These are phyloP conservation scores for Mastomys natalensis DNA, from an alignment of 2,113 vertebrate genomes.

Conservation along the genomic window DNA sequence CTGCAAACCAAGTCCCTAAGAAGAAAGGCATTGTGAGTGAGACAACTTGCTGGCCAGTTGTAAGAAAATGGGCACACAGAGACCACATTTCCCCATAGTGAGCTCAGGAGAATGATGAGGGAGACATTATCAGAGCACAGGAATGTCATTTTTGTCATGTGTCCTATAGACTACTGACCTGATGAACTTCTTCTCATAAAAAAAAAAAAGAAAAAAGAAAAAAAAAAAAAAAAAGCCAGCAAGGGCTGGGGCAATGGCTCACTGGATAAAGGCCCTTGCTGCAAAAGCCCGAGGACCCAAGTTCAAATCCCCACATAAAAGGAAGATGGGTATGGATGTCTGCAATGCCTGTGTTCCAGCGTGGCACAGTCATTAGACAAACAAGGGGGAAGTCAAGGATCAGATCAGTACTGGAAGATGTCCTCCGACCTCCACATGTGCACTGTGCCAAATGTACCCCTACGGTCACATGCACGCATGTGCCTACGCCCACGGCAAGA, in stretches of 20 bases:
- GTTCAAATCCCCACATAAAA: neutral
- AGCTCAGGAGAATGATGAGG: fast-evolving
- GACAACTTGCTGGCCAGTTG: neutral
- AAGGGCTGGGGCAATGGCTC: neutral
- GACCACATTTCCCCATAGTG: neutral
- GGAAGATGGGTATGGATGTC: neutral
- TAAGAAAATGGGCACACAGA: neutral
- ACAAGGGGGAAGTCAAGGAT: neutral
- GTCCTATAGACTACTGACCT: neutral
- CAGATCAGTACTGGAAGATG: too few species aligned
- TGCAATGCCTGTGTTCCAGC: neutral
- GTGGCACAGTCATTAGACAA: neutral
- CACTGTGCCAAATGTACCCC: too few species aligned
- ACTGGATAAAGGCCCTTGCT: neutral
- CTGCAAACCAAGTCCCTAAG: neutral
- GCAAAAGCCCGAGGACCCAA: neutral
- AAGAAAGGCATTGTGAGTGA: neutral
- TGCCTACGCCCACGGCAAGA: neutral
- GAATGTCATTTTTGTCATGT: neutral
- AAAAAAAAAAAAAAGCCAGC: neutral
- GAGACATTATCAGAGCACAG: neutral
- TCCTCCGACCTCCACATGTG: neutral
- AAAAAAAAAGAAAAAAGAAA: neutral
- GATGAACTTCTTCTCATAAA: conserved; percentile 7
- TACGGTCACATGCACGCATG: too few species aligned